phyloP scores from a whole-genome alignment of 2,888 invertebrate genomes.

The Cryptocephalus primarius region DNA sequence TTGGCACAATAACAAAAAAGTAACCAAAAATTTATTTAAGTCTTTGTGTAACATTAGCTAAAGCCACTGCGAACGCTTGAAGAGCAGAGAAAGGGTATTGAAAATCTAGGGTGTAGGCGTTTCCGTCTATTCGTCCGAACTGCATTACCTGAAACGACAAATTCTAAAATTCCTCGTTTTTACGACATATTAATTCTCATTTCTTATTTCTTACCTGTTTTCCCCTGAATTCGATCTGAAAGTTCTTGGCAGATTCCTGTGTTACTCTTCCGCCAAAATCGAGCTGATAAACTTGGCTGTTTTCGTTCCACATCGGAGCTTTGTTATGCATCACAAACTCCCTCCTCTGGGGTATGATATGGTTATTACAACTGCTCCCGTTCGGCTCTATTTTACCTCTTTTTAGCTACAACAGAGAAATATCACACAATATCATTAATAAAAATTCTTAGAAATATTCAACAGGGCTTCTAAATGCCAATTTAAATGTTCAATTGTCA shows the following conservation, averaged over 20 bases:
- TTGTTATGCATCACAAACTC: slow-evolving; percentile 97
- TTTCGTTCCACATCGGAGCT: slow-evolving; percentile 87
- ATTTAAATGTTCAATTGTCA: too few relatives aligned
- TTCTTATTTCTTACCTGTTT: slow-evolving; percentile 61
- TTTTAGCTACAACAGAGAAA: slow-evolving; percentile 49
- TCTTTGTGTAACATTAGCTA: slow-evolving; percentile 92
- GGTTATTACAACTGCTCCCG: slow-evolving; percentile 35
- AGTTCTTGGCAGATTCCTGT: slow-evolving; percentile 98
- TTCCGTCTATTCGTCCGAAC: slow-evolving; percentile 96
- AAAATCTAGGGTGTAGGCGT: slow-evolving; percentile 97
- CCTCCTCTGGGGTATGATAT: slow-evolving; percentile 46
- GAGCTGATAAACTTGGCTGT: slow-evolving; percentile 96
- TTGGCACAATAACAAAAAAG: slow-evolving; percentile 15
- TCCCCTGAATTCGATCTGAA: slow-evolving; percentile 94
- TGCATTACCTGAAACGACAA: slow-evolving; percentile 81
- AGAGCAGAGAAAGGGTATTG: slow-evolving; percentile 97
- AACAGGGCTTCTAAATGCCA: not conserved
- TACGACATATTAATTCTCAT: too few relatives aligned
- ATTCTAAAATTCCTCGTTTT: not conserved
- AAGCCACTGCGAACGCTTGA: slow-evolving; percentile 96
- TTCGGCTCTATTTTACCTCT: slow-evolving; percentile 52
- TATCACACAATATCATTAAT: not conserved
- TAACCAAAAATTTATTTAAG: slow-evolving; percentile 53
- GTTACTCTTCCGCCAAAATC: slow-evolving; percentile 99
- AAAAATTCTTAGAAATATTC: slow-evolving; percentile 1